Conservation (phyloP, 64 coral and sea anemone species). For the Dendronephthya gigantea region DNA sequence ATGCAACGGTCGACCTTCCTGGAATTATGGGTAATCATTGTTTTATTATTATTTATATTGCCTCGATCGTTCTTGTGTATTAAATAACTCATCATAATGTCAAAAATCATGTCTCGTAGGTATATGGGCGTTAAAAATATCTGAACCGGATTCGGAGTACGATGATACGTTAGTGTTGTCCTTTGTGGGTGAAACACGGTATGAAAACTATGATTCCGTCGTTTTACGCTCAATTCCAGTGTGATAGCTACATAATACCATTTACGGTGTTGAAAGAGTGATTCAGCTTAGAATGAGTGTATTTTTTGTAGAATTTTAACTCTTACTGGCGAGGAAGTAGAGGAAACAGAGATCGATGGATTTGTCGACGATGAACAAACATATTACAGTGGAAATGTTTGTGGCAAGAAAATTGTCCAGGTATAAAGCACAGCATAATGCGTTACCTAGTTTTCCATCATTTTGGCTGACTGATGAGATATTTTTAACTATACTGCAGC, state of each 20-base stretch:
- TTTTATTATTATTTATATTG: too few relatives aligned
- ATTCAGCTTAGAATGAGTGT: neutral
- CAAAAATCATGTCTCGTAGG: neutral
- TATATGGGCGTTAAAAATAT: conserved; percentile 82
- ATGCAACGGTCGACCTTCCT: conserved; percentile 85
- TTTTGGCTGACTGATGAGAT: too few relatives aligned
- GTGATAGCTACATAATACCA: too few relatives aligned
- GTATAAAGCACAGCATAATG: neutral
- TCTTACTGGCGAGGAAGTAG: conserved; percentile 82
- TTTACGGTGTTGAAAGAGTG: neutral
- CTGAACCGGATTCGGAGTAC: conserved; percentile 45
- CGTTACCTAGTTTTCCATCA: neutral
- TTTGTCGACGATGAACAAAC: conserved; percentile 96
- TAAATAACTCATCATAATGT: too few relatives aligned
- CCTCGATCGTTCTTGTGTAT: neutral
- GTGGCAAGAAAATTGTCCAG: conserved; percentile 75
- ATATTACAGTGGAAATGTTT: conserved; percentile 87
- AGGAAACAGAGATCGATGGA: conserved; percentile 93
- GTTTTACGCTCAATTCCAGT: neutral
- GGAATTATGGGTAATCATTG: conserved; percentile 75
- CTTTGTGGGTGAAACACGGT: conserved; percentile 93
- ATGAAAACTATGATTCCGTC: neutral
- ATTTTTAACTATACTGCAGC: too few relatives aligned
- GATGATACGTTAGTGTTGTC: conserved; percentile 91
- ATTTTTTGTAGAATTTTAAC: conserved; percentile 48